phyloP scores from a whole-genome alignment of 2,888 invertebrate genomes.

The Sceliomorpha sp. region DNA sequence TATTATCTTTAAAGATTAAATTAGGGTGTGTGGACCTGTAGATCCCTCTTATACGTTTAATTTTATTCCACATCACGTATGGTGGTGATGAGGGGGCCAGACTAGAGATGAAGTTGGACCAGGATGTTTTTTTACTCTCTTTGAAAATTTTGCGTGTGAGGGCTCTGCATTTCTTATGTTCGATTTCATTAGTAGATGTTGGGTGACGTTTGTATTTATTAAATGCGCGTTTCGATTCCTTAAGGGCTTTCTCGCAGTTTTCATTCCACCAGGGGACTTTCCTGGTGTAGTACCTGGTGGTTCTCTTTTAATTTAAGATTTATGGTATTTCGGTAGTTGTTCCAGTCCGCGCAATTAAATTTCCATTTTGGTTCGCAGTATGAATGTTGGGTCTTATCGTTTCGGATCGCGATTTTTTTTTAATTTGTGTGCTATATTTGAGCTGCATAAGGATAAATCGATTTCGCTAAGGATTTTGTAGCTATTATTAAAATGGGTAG shows the following conservation, averaged over 20 bases:
- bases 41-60: conserved; percentile 7
- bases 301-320: conserved; percentile 5
- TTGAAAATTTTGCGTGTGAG: conserved; percentile 22
- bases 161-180: conserved; percentile 14
- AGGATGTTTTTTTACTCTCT: conserved; percentile 28
- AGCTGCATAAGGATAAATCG: conserved; percentile 40
- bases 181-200: conserved; percentile 5
- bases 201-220: conserved; percentile 20
- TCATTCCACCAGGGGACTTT: conserved; percentile 33
- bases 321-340: conserved; percentile 16
- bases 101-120: conserved; percentile 16
- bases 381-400: background rate
- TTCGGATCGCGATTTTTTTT: no score
- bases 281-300: background rate
- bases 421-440: conserved; percentile 13
- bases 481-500: conserved; percentile 58
- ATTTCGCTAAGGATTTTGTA: conserved; percentile 45
- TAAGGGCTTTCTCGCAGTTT: background rate
- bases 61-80: conserved; percentile 2
- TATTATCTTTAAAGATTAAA: no score
- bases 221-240: conserved; percentile 16
- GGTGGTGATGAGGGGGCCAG: background rate
- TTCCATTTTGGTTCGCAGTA: conserved; percentile 40
- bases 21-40: no score
- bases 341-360: conserved; percentile 51